Evolutionary conservation across 2,888 invertebrate genomes (phyloP).

Genomic region (Perithous albicinctus): DNA sequence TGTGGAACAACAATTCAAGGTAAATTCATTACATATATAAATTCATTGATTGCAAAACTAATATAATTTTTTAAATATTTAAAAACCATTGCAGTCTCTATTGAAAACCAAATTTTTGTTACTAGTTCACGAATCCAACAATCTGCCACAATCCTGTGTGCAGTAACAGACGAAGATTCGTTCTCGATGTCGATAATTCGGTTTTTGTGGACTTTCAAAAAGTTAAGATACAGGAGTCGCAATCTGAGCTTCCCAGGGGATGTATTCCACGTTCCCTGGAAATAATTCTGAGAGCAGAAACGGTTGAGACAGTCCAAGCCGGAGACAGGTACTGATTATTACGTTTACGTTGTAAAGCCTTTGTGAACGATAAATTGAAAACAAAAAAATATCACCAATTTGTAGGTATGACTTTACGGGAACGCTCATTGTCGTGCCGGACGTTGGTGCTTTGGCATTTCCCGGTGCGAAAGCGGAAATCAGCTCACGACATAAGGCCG

Average conservation of each 20-base stretch:
- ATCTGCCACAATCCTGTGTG: slow-evolving; percentile 99
- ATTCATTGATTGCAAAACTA: no score
- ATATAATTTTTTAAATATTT: neutral
- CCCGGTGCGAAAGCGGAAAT: slow-evolving; percentile 95
- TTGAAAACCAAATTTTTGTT: slow-evolving; percentile 54
- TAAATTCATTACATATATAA: slow-evolving; percentile 79
- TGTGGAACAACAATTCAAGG: slow-evolving; percentile 99
- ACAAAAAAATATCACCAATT: neutral
- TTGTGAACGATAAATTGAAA: neutral
- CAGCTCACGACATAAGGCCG: slow-evolving; percentile 90
- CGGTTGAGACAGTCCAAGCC: slow-evolving; percentile 98
- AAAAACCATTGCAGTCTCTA: neutral
- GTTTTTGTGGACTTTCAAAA: slow-evolving; percentile 99
- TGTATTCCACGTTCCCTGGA: slow-evolving; percentile 98
- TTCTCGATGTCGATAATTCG: slow-evolving; percentile 96
- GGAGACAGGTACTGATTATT: slow-evolving; percentile 87
- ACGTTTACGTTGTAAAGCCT: neutral
- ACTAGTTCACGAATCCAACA: slow-evolving; percentile 95
- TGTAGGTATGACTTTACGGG: slow-evolving; percentile 81
- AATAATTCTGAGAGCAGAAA: slow-evolving; percentile 96
- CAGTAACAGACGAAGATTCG: slow-evolving; percentile 95
- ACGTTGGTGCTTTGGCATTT: slow-evolving; percentile 94
- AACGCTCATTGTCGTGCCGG: slow-evolving; percentile 97
- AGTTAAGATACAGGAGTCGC: slow-evolving; percentile 98
- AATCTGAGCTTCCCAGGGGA: slow-evolving; percentile 97